phyloP scores from a whole-genome alignment of 2,797 vertebrate genomes.

The Acanthopagrus latus region DNA sequence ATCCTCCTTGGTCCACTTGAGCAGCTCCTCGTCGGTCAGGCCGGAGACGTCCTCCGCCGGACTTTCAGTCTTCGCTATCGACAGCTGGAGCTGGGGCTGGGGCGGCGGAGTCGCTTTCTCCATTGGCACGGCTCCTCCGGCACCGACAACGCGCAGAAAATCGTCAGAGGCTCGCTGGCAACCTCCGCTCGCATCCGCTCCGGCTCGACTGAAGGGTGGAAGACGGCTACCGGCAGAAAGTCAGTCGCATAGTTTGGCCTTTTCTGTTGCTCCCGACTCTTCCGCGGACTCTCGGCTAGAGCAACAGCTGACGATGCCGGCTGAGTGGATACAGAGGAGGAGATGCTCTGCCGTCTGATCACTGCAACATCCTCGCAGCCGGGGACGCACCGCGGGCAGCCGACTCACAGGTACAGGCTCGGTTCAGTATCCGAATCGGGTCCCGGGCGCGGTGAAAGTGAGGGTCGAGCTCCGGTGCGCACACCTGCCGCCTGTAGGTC shows the following conservation, averaged over 20 bases:
- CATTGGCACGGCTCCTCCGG: constrained; percentile 81
- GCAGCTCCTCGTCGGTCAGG: constrained; percentile 94
- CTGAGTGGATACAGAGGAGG: constrained; percentile 51
- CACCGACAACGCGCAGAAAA: constrained; percentile 76
- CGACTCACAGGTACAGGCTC: constrained; percentile 29
- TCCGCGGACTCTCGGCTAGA: constrained; percentile 62
- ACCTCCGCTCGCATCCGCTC: constrained; percentile 80
- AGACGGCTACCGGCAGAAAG: constrained; percentile 65
- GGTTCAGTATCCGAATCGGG: constrained; percentile 35
- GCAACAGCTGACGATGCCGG: constrained; percentile 86
- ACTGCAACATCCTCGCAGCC: constrained; percentile 73
- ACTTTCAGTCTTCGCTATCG: constrained; percentile 91
- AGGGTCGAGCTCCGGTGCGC: constrained; percentile 37
- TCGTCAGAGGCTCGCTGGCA: constrained; percentile 70
- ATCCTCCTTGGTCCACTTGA: constrained; percentile 96
- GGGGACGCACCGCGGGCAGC: constrained; percentile 7
- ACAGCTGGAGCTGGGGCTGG: constrained; percentile 82
- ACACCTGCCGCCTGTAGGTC: constrained; percentile 71
- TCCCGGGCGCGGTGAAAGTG: constrained; percentile 34
- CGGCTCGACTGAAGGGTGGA: constrained; percentile 57
- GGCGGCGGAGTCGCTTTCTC: constrained; percentile 83
- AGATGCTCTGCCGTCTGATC: constrained; percentile 66
- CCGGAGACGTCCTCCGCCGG: constrained; percentile 93
- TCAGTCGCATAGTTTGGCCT: constrained; percentile 77
- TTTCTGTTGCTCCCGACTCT: constrained; percentile 56